Percentiles rank a stretch among this genome's conserved stretches.
These are phyloP conservation scores for Empis livida DNA, from an alignment of 2,888 invertebrate species.

Conservation along the genomic window DNA sequence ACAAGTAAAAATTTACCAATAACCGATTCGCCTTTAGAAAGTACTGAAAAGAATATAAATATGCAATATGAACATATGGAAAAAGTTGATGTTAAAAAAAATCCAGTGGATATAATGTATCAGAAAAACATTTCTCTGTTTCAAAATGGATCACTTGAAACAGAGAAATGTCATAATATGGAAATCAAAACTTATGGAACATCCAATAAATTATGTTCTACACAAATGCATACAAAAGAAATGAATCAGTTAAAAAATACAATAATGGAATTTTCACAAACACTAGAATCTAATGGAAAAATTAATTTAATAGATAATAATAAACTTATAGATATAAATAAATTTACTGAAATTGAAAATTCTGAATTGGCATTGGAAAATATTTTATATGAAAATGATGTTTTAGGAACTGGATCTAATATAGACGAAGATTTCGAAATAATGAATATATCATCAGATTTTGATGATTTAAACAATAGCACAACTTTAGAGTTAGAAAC, in stretches of 20 bases:
- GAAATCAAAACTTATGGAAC: too few species aligned
- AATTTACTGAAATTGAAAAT: background rate
- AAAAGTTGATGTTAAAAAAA: background rate
- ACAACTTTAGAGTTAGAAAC: too few species aligned
- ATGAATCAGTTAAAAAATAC: too few species aligned
- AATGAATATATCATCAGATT: background rate
- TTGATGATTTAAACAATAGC: background rate
- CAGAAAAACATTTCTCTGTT: too few species aligned
- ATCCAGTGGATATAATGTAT: background rate
- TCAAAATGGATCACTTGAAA: background rate
- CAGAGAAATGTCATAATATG: too few species aligned
- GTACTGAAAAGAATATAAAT: background rate
- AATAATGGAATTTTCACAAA: background rate
- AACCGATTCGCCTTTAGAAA: background rate
- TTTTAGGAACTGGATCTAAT: background rate
- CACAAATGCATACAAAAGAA: too few species aligned
- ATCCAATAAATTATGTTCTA: too few species aligned
- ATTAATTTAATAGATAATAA: constrained; percentile 3
- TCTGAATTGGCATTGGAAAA: background rate
- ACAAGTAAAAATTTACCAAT: constrained; percentile 5
- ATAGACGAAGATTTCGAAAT: background rate
- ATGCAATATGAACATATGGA: background rate
- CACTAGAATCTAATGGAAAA: constrained; percentile 5
- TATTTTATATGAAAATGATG: background rate
- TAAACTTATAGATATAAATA: background rate